Evolutionary conservation across 2,888 invertebrate species (phyloP).

Genomic region (Oxytorus armatus): DNA sequence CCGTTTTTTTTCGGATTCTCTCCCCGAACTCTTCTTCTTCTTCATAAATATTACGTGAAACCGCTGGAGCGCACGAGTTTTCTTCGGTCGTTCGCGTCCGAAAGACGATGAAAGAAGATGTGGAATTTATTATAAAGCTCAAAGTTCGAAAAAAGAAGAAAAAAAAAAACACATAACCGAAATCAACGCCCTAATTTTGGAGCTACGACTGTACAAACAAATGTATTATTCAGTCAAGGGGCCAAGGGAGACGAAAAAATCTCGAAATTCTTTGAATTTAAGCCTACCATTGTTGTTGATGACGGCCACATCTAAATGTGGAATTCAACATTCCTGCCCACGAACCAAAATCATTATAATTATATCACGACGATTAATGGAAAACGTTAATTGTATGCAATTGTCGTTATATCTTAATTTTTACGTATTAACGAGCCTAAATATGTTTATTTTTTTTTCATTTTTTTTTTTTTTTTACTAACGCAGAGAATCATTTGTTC

Average conservation of each 20-base stretch:
- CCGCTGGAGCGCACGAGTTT: constrained; percentile 36
- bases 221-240: neutral
- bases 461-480: too few relatives aligned
- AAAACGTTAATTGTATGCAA: constrained; percentile 27
- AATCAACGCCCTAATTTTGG: constrained; percentile 62
- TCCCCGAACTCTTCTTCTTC: constrained; percentile 10
- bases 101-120: constrained; percentile 27
- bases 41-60: constrained; percentile 64
- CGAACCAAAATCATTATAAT: constrained; percentile 46
- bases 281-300: neutral
- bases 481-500: constrained; percentile 22
- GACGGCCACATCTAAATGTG: constrained; percentile 2
- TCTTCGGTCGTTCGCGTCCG: constrained; percentile 43
- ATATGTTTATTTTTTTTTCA: too few relatives aligned
- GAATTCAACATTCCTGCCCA: neutral
- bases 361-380: constrained; percentile 11
- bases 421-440: too few relatives aligned
- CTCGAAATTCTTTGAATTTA: constrained; percentile 37
- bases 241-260: neutral
- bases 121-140: constrained; percentile 44
- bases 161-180: constrained; percentile 31
- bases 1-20: constrained; percentile 41
- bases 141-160: constrained; percentile 5
- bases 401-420: constrained; percentile 39
- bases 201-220: constrained; percentile 27